Evolutionary conservation across 2,113 vertebrate species (phyloP).

Genomic region (Trematocara variabile): DNA sequence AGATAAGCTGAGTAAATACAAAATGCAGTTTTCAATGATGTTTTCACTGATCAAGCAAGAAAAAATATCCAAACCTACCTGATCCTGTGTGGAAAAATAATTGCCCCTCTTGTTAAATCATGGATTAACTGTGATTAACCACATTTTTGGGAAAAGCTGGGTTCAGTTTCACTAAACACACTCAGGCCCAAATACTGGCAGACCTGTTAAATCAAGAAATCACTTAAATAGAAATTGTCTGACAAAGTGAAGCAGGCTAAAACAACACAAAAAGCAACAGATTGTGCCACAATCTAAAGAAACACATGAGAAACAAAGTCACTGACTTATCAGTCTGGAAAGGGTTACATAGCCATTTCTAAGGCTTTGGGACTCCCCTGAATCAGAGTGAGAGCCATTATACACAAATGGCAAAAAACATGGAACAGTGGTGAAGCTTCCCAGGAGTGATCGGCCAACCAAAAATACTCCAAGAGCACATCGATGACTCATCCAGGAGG

Average conservation of each 20-base stretch:
- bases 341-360: background rate
- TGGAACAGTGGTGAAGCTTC: background rate
- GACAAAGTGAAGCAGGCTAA: background rate
- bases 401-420: background rate
- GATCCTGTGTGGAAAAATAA: background rate
- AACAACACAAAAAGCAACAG: background rate
- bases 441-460: background rate
- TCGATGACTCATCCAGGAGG: background rate
- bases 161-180: background rate
- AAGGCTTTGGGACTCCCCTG: background rate
- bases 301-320: background rate
- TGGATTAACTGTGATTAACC: background rate
- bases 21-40: background rate
- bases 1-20: background rate
- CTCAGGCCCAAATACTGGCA: background rate
- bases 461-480: background rate
- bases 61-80: background rate
- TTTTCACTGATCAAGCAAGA: background rate
- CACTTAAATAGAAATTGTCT: background rate
- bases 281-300: background rate
- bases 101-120: background rate
- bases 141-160: background rate
- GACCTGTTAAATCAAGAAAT: background rate
- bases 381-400: background rate
- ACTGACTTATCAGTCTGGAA: background rate